phyloP scores from a whole-genome alignment of 2,113 vertebrate genomes.

The Spizaetus ornatus region DNA sequence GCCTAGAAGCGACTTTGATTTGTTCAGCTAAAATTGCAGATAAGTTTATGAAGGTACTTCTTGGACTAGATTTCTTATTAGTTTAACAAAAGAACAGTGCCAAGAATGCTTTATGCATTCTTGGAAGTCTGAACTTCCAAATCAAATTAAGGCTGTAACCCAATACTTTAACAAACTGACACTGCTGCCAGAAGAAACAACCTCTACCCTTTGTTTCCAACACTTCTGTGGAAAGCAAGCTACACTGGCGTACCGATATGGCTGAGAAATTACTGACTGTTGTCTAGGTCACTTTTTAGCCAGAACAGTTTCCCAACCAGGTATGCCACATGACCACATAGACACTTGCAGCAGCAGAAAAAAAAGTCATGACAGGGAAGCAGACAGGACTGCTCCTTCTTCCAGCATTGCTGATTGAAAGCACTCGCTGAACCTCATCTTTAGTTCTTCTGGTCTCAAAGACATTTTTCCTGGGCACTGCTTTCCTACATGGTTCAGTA shows the following conservation, averaged over 20 bases:
- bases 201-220: neutral
- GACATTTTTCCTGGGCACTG: neutral
- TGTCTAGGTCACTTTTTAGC: neutral
- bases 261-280: neutral
- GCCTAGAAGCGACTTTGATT: neutral
- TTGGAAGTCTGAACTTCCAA: neutral
- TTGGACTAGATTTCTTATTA: neutral
- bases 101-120: neutral
- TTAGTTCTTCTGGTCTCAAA: neutral
- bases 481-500: neutral
- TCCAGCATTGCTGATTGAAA: neutral
- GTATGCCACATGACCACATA: rapidly evolving
- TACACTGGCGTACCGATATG: neutral
- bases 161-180: neutral
- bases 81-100: neutral
- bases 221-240: neutral
- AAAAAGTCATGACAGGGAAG: neutral
- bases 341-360: neutral
- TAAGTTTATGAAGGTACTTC: neutral
- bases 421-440: neutral
- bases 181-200: neutral
- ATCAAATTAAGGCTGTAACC: neutral
- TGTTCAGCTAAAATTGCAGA: neutral
- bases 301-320: neutral
- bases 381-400: neutral